Evolutionary conservation across 2,113 vertebrate genomes (phyloP).

Genomic region (Cebidichthys violaceus): DNA sequence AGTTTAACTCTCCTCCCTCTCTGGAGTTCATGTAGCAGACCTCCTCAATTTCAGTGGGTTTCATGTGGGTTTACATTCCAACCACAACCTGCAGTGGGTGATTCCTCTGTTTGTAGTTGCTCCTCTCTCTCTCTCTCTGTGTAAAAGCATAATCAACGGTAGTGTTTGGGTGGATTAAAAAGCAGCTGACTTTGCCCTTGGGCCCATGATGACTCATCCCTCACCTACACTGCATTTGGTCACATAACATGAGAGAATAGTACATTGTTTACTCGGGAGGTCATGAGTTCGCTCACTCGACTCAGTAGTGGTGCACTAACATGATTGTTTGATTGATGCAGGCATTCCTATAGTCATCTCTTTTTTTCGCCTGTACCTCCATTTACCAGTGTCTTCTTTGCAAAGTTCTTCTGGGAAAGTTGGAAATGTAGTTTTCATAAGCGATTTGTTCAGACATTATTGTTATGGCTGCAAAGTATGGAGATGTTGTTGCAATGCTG

Average conservation of each 20-base stretch:
- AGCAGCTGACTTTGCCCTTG: neutral
- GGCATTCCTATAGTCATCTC: neutral
- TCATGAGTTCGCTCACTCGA: neutral
- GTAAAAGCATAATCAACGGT: neutral
- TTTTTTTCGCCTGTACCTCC: neutral
- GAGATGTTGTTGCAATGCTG: neutral
- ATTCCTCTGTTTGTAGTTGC: neutral
- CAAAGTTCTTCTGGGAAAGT: neutral
- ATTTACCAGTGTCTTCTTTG: neutral
- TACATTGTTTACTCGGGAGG: neutral
- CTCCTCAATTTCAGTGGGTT: neutral
- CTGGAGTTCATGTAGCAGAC: neutral
- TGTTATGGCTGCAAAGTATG: slow-evolving; percentile 1
- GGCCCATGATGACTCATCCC: slow-evolving; percentile 6
- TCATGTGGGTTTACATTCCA: neutral
- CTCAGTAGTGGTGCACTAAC: neutral
- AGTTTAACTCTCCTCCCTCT: neutral
- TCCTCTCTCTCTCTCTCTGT: neutral
- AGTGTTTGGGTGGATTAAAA: neutral
- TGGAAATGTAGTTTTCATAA: neutral
- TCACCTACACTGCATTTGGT: neutral
- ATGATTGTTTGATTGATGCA: neutral
- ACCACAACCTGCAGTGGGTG: neutral
- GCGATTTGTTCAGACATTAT: neutral
- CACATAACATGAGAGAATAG: neutral